These are phyloP conservation scores for Lymantria monacha DNA, from an alignment of 2,888 invertebrate species.

Conservation along the genomic window DNA sequence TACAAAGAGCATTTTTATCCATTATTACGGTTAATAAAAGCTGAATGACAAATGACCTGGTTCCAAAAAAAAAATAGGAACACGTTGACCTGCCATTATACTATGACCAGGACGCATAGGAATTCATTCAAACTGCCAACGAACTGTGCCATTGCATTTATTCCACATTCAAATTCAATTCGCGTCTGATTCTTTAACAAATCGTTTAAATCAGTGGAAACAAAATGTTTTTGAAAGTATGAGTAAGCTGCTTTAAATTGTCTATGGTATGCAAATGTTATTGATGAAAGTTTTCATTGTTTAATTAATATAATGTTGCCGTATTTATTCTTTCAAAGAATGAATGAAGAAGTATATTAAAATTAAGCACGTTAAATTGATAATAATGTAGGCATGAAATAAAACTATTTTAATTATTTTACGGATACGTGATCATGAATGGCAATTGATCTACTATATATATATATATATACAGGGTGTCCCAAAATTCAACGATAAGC, in stretches of 20 bases:
- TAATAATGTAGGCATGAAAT: no score
- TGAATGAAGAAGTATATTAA: no score
- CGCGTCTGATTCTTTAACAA: conserved; percentile 14
- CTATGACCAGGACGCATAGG: conserved; percentile 29
- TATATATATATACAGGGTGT: no score
- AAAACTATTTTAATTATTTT: no score
- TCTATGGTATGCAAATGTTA: conserved; percentile 1
- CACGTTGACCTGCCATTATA: conserved; percentile 17
- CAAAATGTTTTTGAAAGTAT: conserved; percentile 17
- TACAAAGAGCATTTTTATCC: no score
- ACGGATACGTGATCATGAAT: no score
- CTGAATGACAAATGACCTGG: conserved; percentile 9
- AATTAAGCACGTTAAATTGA: no score
- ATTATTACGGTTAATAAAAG: no score
- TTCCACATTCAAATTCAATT: conserved; percentile 8
- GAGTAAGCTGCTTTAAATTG: conserved; percentile 8
- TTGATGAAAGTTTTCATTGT: conserved; percentile 3
- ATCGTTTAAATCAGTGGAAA: conserved; percentile 18
- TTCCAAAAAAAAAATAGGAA: conserved; percentile 16
- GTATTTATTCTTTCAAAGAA: no score
- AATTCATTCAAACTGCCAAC: conserved; percentile 20
- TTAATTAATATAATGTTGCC: not conserved
- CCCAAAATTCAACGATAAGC: no score
- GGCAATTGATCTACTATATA: no score
- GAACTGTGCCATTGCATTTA: conserved; percentile 37